Percentiles rank a stretch among this genome's conserved stretches.
phyloP scores from a whole-genome alignment of 2,888 invertebrate species.

The Pinctada fucata region DNA sequence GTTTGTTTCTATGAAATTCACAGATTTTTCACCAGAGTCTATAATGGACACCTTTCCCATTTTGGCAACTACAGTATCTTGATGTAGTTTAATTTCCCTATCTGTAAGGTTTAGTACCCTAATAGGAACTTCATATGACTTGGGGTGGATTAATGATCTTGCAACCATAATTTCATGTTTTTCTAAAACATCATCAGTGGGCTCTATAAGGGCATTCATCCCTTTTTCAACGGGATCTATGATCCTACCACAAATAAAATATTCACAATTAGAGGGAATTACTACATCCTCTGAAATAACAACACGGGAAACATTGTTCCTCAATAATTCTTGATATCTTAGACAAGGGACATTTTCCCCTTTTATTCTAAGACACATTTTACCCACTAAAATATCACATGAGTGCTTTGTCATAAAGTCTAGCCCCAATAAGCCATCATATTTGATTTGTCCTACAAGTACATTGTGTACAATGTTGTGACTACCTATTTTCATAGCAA shows the following conservation, averaged over 20 bases:
- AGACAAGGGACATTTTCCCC: constrained; percentile 26
- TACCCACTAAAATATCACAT: constrained; percentile 27
- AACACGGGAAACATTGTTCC: constrained; percentile 10
- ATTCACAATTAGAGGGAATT: constrained; percentile 18
- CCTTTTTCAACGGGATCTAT: constrained; percentile 18
- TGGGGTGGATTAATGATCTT: too few species aligned
- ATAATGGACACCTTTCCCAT: too few species aligned
- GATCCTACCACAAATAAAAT: constrained; percentile 2
- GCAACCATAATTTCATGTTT: too few species aligned
- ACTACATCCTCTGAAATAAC: constrained; percentile 15
- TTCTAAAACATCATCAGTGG: constrained; percentile 13
- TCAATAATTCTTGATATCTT: constrained; percentile 8
- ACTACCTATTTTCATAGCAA: constrained; percentile 8
- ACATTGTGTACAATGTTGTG: constrained; percentile 20
- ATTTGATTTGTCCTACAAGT: constrained; percentile 27
- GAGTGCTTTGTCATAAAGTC: constrained; percentile 21
- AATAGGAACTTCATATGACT: too few species aligned
- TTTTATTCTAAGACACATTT: too few species aligned
- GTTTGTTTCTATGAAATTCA: too few species aligned
- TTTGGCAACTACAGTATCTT: constrained; percentile 15
- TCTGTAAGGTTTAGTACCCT: constrained; percentile 19
- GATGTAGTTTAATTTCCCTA: constrained; percentile 23
- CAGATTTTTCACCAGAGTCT: too few species aligned
- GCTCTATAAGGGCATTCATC: constrained; percentile 21
- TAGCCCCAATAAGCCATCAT: constrained; percentile 30